phyloP scores from a whole-genome alignment of 2,888 invertebrate genomes.

The Melinaea menophilus region DNA sequence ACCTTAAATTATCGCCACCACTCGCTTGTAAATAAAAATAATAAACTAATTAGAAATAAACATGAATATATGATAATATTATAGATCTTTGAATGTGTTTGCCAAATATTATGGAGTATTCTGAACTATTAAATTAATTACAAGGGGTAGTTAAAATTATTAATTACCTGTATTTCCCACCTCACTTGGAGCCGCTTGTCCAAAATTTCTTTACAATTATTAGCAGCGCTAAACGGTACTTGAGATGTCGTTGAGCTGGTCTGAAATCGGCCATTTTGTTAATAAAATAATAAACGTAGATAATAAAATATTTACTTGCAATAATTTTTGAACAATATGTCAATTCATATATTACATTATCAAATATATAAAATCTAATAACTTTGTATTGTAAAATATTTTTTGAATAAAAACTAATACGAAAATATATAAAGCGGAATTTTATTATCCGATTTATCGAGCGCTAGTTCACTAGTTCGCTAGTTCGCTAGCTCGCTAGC shows the following conservation, averaged over 20 bases:
- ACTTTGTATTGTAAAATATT: too few relatives aligned
- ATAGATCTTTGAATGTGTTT: not conserved
- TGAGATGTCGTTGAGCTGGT: slow-evolving; percentile 87
- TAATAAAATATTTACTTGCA: too few relatives aligned
- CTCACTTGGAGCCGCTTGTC: slow-evolving; percentile 90
- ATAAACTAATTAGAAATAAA: slow-evolving; percentile 23
- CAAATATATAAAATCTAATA: too few relatives aligned
- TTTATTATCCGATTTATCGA: too few relatives aligned
- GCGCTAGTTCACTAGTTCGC: too few relatives aligned
- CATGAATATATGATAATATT: slow-evolving; percentile 1
- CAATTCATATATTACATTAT: too few relatives aligned
- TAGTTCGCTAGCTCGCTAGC: too few relatives aligned
- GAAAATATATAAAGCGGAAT: too few relatives aligned
- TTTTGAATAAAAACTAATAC: too few relatives aligned
- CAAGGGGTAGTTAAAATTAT: not conserved
- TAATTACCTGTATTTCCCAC: slow-evolving; percentile 86
- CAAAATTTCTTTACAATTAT: slow-evolving; percentile 91
- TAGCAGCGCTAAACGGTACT: slow-evolving; percentile 73
- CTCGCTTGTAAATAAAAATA: slow-evolving; percentile 34
- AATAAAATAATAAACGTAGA: not conserved
- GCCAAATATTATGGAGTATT: too few relatives aligned
- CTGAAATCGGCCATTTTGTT: slow-evolving; percentile 66
- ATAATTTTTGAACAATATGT: too few relatives aligned
- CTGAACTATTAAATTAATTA: too few relatives aligned
- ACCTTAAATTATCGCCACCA: slow-evolving; percentile 49